Percentiles rank a stretch among this genome's conserved stretches.
Evolutionary conservation across 2,797 vertebrate species (phyloP).

Genomic region (Ctenosaura bakeri): DNA sequence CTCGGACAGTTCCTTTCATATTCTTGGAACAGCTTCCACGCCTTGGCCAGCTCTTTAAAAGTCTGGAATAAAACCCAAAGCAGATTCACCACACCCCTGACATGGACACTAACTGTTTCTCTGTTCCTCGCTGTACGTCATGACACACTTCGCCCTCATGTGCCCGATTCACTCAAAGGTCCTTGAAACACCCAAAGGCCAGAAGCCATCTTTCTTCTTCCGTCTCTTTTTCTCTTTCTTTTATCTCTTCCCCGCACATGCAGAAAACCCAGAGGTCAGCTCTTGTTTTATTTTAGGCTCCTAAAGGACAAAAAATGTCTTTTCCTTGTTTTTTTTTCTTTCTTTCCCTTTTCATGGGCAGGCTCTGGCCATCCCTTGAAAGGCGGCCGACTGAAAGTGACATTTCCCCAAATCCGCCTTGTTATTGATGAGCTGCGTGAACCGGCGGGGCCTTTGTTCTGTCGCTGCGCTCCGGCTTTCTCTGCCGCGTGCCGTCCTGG

Average conservation of each 20-base stretch:
- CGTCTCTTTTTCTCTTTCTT: neutral
- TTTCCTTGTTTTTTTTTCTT: neutral
- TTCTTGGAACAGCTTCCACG: no score
- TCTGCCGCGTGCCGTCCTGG: neutral
- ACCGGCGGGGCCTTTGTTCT: neutral
- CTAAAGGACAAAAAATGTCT: neutral
- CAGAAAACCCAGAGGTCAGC: neutral
- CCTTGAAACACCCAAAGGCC: neutral
- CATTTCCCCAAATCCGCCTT: neutral
- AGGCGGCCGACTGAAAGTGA: slow-evolving; percentile 17
- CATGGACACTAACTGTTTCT: no score
- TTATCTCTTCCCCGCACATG: no score
- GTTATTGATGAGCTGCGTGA: neutral
- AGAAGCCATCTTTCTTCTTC: neutral
- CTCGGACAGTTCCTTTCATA: no score
- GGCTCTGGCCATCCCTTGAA: slow-evolving; percentile 31
- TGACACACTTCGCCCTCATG: neutral
- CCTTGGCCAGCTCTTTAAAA: no score
- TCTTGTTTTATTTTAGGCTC: neutral
- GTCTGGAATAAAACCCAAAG: no score
- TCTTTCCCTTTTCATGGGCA: neutral
- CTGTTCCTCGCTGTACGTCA: neutral
- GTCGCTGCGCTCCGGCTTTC: neutral
- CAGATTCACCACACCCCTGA: no score
- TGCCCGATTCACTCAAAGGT: neutral